Evolutionary conservation across 1,140 invertebrate genomes (phyloP).

Genomic region (Papilio dardanus): DNA sequence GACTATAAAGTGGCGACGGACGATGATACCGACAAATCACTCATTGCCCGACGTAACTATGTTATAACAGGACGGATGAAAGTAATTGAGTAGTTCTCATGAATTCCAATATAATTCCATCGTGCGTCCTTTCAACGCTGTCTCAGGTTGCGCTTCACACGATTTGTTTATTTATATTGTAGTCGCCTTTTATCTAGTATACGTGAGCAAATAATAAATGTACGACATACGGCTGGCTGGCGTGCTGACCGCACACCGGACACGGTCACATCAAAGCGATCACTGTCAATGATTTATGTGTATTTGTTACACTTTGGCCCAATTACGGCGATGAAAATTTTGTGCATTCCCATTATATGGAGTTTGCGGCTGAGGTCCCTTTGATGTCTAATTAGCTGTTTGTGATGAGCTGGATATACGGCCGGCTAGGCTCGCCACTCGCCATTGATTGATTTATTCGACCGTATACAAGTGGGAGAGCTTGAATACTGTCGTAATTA

Average conservation of each 20-base stretch:
- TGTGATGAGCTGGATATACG: slow-evolving; percentile 53
- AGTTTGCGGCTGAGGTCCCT: slow-evolving; percentile 60
- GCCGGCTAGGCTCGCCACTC: slow-evolving; percentile 49
- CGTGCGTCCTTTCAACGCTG: slow-evolving; percentile 65
- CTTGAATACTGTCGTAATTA: slow-evolving; percentile 35
- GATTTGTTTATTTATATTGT: slow-evolving; percentile 80
- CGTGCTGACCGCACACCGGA: slow-evolving; percentile 70
- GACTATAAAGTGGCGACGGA: slow-evolving; percentile 27
- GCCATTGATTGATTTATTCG: slow-evolving; percentile 67
- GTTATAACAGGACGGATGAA: slow-evolving; percentile 56
- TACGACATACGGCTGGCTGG: slow-evolving; percentile 62
- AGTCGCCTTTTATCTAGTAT: slow-evolving; percentile 74
- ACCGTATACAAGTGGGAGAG: slow-evolving; percentile 39
- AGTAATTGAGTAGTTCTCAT: slow-evolving; percentile 68
- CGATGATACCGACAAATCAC: slow-evolving; percentile 48
- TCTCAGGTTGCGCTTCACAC: slow-evolving; percentile 65
- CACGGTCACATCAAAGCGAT: slow-evolving; percentile 73
- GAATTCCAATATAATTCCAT: slow-evolving; percentile 71
- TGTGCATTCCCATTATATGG: slow-evolving; percentile 73
- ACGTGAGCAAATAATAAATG: slow-evolving; percentile 78
- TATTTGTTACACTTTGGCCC: slow-evolving; percentile 67
- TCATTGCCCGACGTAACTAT: slow-evolving; percentile 45
- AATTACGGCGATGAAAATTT: slow-evolving; percentile 72
- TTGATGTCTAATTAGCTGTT: slow-evolving; percentile 76
- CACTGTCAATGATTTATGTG: slow-evolving; percentile 69